Conservation (phyloP, 1,140 invertebrate species). For the Acromyrmex heyeri region DNA sequence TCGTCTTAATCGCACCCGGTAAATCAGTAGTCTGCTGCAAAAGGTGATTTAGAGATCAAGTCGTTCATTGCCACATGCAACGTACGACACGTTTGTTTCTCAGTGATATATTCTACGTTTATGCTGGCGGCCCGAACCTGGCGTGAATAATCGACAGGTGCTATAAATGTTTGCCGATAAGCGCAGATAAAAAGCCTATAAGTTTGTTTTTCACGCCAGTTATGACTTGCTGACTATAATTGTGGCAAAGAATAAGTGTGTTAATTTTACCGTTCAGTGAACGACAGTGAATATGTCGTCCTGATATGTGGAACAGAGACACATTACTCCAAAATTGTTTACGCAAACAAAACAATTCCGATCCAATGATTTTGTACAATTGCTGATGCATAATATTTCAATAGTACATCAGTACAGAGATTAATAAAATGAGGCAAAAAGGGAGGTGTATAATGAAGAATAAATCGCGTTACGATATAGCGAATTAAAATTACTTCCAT, state of each 20-base stretch:
- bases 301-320: too few relatives aligned
- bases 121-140: neutral
- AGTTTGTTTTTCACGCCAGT: constrained; percentile 10
- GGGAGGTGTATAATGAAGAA: neutral
- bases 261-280: neutral
- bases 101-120: neutral
- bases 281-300: neutral
- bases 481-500: neutral
- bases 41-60: constrained; percentile 23
- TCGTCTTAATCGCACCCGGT: neutral
- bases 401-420: neutral
- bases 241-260: neutral
- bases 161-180: neutral
- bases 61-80: neutral
- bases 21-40: neutral
- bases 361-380: neutral
- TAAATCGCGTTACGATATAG: neutral
- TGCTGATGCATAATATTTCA: neutral
- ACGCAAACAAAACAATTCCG: neutral
- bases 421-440: neutral
- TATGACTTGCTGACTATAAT: neutral
- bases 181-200: constrained; percentile 7
- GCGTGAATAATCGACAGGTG: neutral
- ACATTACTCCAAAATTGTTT: neutral
- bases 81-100: neutral